Evolutionary conservation across 2,888 invertebrate genomes (phyloP).

Genomic region (Hirtodrosophila trivittata): DNA sequence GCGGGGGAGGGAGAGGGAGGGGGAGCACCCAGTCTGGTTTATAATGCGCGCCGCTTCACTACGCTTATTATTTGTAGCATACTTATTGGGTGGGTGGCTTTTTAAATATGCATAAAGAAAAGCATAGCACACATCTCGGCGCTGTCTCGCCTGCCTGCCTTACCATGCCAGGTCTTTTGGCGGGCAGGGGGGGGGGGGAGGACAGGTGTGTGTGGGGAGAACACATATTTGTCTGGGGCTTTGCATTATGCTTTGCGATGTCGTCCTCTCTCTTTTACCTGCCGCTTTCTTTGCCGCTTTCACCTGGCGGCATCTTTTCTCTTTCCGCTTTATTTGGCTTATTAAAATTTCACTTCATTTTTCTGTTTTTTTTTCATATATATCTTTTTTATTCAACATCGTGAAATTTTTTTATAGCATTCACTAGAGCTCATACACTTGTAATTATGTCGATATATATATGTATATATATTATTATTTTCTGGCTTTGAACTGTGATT

Average conservation of each 20-base stretch:
- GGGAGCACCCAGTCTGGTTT: conserved; percentile 49
- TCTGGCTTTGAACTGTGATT: conserved; percentile 58
- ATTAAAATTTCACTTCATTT: conserved; percentile 63
- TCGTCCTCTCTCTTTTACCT: conserved; percentile 20
- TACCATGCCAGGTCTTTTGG: neutral
- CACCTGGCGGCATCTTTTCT: conserved; percentile 47
- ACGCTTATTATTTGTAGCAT: conserved; percentile 79
- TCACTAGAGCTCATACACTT: conserved; percentile 2
- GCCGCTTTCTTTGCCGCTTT: conserved; percentile 41
- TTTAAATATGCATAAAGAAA: conserved; percentile 67
- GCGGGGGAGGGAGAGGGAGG: neutral
- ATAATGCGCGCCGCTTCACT: conserved; percentile 72
- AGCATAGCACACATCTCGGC: conserved; percentile 54
- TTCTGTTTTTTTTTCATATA: conserved; percentile 22
- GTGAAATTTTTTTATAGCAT: conserved; percentile 34
- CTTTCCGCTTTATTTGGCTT: conserved; percentile 55
- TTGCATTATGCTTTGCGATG: conserved; percentile 57
- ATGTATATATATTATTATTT: neutral
- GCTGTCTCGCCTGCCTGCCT: conserved; percentile 26
- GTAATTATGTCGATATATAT: conserved; percentile 51
- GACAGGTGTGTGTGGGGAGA: neutral
- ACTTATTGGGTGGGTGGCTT: conserved; percentile 68
- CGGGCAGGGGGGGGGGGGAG: too few relatives aligned
- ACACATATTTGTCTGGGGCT: conserved; percentile 65
- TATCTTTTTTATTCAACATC: conserved; percentile 3